These are phyloP conservation scores for Matsumyia berberina DNA, from an alignment of 2,888 invertebrate genomes.

Conservation along the genomic window DNA sequence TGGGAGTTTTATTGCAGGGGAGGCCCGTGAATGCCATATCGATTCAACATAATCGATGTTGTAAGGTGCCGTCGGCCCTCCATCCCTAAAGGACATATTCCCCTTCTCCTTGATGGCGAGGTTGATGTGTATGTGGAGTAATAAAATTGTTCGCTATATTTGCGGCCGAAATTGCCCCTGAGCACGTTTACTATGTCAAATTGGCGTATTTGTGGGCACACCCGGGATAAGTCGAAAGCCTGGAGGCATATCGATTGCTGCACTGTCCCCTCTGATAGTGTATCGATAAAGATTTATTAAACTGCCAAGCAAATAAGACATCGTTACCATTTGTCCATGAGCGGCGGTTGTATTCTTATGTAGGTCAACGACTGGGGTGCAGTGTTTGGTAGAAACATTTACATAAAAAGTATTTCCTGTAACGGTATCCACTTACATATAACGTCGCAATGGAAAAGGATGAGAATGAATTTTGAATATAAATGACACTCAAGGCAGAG, in stretches of 20 bases:
- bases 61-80: slow-evolving; percentile 10
- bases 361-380: not conserved
- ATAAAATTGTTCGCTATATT: slow-evolving; percentile 35
- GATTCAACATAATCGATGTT: slow-evolving; percentile 26
- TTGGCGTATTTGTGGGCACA: slow-evolving; percentile 14
- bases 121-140: slow-evolving; percentile 1
- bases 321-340: not conserved
- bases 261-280: not conserved
- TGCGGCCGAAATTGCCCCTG: slow-evolving; percentile 1
- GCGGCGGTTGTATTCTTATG: not conserved
- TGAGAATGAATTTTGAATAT: no score
- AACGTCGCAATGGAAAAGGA: no score
- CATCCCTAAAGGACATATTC: slow-evolving; percentile 23
- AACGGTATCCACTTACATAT: no score
- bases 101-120: not conserved
- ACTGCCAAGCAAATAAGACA: slow-evolving; percentile 34
- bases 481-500: no score
- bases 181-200: slow-evolving; percentile 15
- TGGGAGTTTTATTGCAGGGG: slow-evolving; percentile 31
- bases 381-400: not conserved
- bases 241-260: slow-evolving; percentile 15
- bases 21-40: slow-evolving; percentile 23
- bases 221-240: not conserved
- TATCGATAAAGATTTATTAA: slow-evolving; percentile 26
- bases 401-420: not conserved